A percentile compares a stretch with the other conserved stretches of the same genome.
Conservation (phyloP, 2,797 vertebrate species). For the Lacerta bilineata region DNA sequence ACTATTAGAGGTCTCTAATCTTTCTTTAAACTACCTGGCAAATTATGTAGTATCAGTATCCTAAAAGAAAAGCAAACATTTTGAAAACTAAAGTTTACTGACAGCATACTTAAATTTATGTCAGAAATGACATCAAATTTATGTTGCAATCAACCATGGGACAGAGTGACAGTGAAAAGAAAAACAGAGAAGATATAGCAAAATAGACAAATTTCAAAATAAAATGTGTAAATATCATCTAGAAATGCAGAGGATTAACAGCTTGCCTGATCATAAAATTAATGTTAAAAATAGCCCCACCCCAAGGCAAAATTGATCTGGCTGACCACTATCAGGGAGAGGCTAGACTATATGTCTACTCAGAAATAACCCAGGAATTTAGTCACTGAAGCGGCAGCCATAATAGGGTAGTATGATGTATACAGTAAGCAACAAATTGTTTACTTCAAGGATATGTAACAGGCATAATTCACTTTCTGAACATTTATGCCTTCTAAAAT, state of each 20-base stretch:
- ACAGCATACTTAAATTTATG: conserved; percentile 14
- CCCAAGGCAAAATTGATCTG: not conserved
- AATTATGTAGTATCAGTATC: conserved; percentile 17
- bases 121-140: not conserved
- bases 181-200: not conserved
- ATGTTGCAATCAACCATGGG: not conserved
- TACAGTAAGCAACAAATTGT: not conserved
- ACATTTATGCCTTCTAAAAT: conserved; percentile 14
- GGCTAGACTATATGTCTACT: too few species aligned
- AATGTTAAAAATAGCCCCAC: not conserved
- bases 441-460: not conserved
- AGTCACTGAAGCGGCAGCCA: too few species aligned
- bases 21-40: not conserved
- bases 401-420: not conserved
- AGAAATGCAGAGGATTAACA: not conserved
- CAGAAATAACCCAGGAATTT: too few species aligned
- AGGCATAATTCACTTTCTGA: conserved; percentile 2
- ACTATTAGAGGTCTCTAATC: not conserved
- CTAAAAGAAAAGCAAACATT: conserved; percentile 19
- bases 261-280: not conserved
- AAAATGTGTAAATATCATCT: not conserved
- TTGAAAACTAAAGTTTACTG: not conserved
- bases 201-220: too few species aligned
- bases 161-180: not conserved
- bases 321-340: not conserved